These are phyloP conservation scores for Aplidium turbinatum DNA, from an alignment of 23 tunicate genomes.

Conservation along the genomic window DNA sequence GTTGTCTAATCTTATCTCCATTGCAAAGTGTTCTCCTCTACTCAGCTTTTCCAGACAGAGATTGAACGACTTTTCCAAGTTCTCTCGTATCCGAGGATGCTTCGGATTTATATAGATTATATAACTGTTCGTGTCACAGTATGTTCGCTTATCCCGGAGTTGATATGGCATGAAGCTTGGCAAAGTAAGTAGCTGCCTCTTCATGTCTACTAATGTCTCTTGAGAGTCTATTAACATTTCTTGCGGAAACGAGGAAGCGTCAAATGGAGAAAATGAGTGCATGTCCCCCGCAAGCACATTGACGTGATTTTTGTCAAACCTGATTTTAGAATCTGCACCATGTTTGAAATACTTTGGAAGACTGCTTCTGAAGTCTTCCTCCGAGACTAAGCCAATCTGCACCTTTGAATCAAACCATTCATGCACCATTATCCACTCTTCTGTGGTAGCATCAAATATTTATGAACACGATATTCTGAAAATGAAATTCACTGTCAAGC, in stretches of 20 bases:
- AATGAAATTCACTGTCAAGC: no score
- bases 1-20: slow-evolving; percentile 9
- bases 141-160: neutral
- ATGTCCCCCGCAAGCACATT: slow-evolving; percentile 22
- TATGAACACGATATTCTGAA: no score
- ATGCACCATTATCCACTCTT: slow-evolving; percentile 4
- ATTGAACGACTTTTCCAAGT: slow-evolving; percentile 1
- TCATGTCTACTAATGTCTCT: neutral
- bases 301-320: slow-evolving; percentile 2
- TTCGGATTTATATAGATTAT: slow-evolving; percentile 23
- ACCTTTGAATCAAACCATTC: neutral
- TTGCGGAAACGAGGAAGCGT: neutral
- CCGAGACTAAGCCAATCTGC: neutral
- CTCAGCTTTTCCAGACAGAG: neutral
- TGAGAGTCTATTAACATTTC: neutral
- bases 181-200: neutral
- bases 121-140: neutral
- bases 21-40: neutral
- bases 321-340: neutral
- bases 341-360: slow-evolving; percentile 3
- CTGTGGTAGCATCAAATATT: no score
- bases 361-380: slow-evolving; percentile 13
- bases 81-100: neutral
- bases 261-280: no score
- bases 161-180: slow-evolving; percentile 8